Percentiles rank a stretch among this genome's conserved stretches.
Conservation (phyloP, 2,113 vertebrate genomes). For the Brachypteracias leptosomus region DNA sequence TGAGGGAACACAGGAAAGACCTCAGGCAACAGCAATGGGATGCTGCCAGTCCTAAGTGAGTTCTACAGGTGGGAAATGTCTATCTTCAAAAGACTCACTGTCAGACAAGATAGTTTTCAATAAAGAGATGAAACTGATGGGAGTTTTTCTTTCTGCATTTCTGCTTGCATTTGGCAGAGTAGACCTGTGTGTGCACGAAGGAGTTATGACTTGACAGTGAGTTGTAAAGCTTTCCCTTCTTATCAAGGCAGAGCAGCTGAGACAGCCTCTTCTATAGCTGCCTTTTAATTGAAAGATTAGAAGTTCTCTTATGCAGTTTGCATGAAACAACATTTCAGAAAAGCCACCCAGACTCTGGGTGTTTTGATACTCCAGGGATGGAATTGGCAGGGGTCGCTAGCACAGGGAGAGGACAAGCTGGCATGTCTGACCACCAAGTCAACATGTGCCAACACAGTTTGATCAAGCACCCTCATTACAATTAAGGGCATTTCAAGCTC, state of each 20-base stretch:
- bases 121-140: constrained; percentile 55
- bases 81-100: constrained; percentile 52
- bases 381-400: background rate
- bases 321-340: background rate
- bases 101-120: constrained; percentile 61
- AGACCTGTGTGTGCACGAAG: background rate
- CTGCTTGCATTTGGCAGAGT: constrained; percentile 34
- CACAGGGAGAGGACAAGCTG: fast-evolving
- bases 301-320: constrained; percentile 4
- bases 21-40: constrained; percentile 20
- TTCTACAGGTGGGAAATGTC: constrained; percentile 41
- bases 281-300: constrained; percentile 69
- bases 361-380: background rate
- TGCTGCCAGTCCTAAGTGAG: constrained; percentile 22
- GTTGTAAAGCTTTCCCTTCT: constrained; percentile 55
- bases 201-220: constrained; percentile 45
- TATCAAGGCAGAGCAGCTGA: constrained; percentile 67
- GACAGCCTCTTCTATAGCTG: constrained; percentile 16
- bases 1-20: background rate
- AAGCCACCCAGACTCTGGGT: background rate
- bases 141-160: constrained; percentile 24
- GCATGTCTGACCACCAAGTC: background rate
- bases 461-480: background rate
- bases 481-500: background rate
- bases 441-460: fast-evolving